phyloP scores from a whole-genome alignment of 1,140 invertebrate species.

The Brachionus rotundiformis region DNA sequence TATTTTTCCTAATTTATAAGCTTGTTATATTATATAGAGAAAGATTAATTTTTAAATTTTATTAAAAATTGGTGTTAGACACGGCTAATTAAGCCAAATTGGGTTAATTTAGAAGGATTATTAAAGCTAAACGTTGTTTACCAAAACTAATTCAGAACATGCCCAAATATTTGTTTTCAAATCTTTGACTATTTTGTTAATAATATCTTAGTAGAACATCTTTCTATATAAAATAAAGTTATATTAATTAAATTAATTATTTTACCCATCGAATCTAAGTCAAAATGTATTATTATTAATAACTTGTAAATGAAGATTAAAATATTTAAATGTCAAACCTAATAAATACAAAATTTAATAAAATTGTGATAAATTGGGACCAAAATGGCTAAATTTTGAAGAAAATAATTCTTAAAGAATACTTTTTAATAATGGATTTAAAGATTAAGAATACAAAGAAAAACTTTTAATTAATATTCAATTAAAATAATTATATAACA shows the following conservation, averaged over 20 bases:
- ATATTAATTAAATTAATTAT: not conserved
- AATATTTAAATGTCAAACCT: not conserved
- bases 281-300: not conserved
- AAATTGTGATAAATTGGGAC: no score
- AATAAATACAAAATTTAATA: no score
- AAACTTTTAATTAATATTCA: no score
- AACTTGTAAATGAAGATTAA: not conserved
- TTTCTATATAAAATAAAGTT: not conserved
- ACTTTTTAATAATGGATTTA: no score
- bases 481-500: no score
- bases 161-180: not conserved
- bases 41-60: not conserved
- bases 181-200: not conserved
- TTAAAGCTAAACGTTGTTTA: not conserved
- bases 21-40: not conserved
- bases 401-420: no score
- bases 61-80: not conserved
- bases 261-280: not conserved
- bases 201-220: not conserved
- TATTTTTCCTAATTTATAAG: not conserved
- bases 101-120: slow-evolving; percentile 5
- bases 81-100: not conserved
- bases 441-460: no score
- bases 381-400: no score
- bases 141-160: not conserved